Base-by-base conservation (phyloP, 2,797 vertebrate genomes). In the Chrysolophus pictus region DNA sequence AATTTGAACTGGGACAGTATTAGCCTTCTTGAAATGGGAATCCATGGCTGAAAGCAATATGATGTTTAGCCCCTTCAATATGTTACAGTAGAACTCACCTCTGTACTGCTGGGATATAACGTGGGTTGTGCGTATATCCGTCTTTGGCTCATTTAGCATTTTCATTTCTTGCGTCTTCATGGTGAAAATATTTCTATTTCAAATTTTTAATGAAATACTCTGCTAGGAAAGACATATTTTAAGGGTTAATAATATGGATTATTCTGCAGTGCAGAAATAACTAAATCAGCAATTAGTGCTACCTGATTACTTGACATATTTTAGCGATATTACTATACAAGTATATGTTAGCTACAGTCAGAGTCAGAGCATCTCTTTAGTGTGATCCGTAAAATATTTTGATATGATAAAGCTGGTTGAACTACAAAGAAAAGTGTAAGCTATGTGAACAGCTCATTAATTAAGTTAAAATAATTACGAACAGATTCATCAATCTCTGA, bases 71-170 rank as follows among this genome's bases (percentile, higher is more conserved):
- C 28, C 28, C 51, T 53, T 16, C 51, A 53, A 4, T 73, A 15
- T 8, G 11, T 39, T 72, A 10, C 15, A 39, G 11, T 6, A 71
- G 33, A 58, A 55, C 44, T 76, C 24, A 39, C 9, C 9, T 92
- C 51, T 88, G 17, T 73, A 31, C 60, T 70, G 24, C 55, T 87
- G 44, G 28, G 56, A 5, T 39, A 5, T 33, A 21, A n/a, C 6
- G 26, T 42, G 18, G 14, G 9, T 80, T 0, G 0, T 76, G n/a
- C 39, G 21, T 62, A 10, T 14, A 7, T 14, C 58, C n/a, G 37
- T 70, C 60, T 18, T 64, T 2, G 1, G 7, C 35, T 75, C 19
- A 10, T 71, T 39, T 69, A 70, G 14, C 10, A 0, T 63, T 65
- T 75, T 78, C 8, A 5, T 64, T 82, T 80, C 74, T 77, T 64